phyloP scores from a whole-genome alignment of 2,888 invertebrate species.

The Auanema freiburgensis region DNA sequence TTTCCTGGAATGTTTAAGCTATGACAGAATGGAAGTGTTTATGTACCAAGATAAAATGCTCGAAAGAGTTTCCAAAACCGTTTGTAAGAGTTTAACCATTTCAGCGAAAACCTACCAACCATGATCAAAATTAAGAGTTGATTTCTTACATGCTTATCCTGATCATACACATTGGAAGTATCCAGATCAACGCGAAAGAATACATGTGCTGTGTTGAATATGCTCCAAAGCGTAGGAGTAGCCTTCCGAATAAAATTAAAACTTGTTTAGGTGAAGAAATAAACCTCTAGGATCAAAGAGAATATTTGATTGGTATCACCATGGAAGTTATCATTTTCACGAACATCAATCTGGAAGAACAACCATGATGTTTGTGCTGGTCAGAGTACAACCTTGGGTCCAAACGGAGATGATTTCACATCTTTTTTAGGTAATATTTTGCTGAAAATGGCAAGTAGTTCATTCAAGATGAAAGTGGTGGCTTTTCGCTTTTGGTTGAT shows the following conservation, averaged over 20 bases:
- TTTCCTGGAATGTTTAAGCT: not conserved
- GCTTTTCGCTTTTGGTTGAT: conserved; percentile 7
- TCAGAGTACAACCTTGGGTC: not conserved
- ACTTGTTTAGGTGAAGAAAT: too few species aligned
- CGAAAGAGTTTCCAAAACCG: not conserved
- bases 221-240: not conserved
- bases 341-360: too few species aligned
- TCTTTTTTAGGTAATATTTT: conserved; percentile 5
- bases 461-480: conserved; percentile 8
- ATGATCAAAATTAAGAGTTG: not conserved
- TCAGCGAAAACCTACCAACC: conserved; percentile 5
- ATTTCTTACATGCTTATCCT: not conserved
- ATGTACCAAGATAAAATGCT: not conserved
- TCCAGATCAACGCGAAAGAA: conserved; percentile 10
- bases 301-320: too few species aligned
- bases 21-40: not conserved
- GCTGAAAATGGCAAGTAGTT: conserved; percentile 7
- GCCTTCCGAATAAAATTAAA: too few species aligned
- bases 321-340: too few species aligned
- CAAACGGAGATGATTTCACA: conserved; percentile 5
- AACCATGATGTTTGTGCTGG: too few species aligned
- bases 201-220: conserved; percentile 7
- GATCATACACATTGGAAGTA: conserved; percentile 14
- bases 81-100: not conserved
- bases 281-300: too few species aligned